Conservation (phyloP, 2,113 vertebrate species). For the Reinhardtius hippoglossoides region DNA sequence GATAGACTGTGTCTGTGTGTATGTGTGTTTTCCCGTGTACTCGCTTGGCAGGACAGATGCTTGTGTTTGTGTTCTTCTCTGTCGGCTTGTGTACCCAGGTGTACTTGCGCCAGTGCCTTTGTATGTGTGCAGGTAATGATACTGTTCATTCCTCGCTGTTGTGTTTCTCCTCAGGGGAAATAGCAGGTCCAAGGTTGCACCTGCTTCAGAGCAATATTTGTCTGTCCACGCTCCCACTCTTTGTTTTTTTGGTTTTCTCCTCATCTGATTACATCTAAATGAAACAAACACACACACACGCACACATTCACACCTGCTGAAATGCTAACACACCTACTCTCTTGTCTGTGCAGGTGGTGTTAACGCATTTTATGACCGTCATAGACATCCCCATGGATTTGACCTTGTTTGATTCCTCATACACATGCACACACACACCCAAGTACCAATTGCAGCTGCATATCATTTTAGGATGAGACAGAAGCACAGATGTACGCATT, state of each 20-base stretch:
- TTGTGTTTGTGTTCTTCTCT: constrained; percentile 49
- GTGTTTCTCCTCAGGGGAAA: constrained; percentile 56
- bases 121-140: constrained; percentile 56
- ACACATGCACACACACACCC: too few species aligned
- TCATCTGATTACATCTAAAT: constrained; percentile 62
- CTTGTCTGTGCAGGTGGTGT: constrained; percentile 40
- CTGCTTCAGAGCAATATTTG: constrained; percentile 71
- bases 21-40: constrained; percentile 2
- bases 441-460: not conserved
- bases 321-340: constrained; percentile 3
- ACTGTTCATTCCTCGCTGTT: constrained; percentile 53
- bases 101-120: constrained; percentile 38
- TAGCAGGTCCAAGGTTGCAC: constrained; percentile 70
- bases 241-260: constrained; percentile 21
- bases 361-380: constrained; percentile 38
- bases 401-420: constrained; percentile 38
- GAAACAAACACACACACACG: constrained; percentile 34
- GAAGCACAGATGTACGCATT: not conserved
- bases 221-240: constrained; percentile 35
- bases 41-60: constrained; percentile 50
- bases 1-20: constrained; percentile 15
- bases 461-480: not conserved
- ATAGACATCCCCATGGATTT: constrained; percentile 6
- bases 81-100: constrained; percentile 36
- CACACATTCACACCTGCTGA: constrained; percentile 27